phyloP scores from a whole-genome alignment of 1,140 invertebrate genomes.

The Myzus persicae region DNA sequence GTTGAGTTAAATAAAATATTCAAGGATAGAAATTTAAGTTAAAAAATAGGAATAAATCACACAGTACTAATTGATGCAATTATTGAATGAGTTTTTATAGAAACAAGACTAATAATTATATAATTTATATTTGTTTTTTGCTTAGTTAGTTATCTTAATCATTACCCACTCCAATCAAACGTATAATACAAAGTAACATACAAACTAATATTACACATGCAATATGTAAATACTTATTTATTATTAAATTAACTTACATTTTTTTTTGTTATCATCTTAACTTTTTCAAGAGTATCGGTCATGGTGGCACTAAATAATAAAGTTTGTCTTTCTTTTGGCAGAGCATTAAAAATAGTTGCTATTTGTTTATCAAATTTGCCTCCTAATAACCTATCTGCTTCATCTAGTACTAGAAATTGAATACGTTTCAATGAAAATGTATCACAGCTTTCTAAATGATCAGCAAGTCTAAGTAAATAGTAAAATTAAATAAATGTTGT shows the following conservation, averaged over 20 bases:
- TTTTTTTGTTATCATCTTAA: conserved; percentile 68
- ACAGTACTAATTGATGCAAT: neutral
- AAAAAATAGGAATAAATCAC: neutral
- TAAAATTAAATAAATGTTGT: conserved; percentile 41
- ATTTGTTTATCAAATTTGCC: conserved; percentile 84
- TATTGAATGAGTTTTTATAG: neutral
- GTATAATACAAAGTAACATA: neutral
- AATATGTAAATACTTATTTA: neutral
- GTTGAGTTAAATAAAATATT: neutral
- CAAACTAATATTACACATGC: neutral
- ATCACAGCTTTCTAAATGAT: conserved; percentile 85
- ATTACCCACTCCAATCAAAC: neutral
- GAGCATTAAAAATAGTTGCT: conserved; percentile 79
- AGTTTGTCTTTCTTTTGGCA: conserved; percentile 84
- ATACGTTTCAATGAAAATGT: conserved; percentile 83
- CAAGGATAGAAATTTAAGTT: neutral
- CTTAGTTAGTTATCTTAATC: too few relatives aligned
- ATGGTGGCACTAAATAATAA: conserved; percentile 97
- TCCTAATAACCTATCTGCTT: conserved; percentile 88
- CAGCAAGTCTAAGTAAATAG: conserved; percentile 70
- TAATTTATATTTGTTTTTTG: too few relatives aligned
- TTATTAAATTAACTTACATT: conserved; percentile 53
- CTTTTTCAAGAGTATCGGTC: conserved; percentile 81
- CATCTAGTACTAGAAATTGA: conserved; percentile 89
- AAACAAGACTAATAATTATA: neutral